Conservation (phyloP, 2,888 invertebrate species). For the Rhyacophila evoluta region DNA sequence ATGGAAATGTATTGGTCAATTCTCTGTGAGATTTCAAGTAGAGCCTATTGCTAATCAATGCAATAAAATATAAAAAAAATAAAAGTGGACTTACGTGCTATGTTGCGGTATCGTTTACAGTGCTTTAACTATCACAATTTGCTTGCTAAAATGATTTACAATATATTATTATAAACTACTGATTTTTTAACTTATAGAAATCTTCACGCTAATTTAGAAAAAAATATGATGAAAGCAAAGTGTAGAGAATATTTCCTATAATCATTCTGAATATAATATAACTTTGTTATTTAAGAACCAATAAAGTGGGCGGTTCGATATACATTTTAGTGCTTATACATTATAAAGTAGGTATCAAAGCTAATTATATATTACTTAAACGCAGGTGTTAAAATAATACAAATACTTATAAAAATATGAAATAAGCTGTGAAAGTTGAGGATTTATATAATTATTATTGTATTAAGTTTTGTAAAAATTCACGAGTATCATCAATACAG, state of each 20-base stretch:
- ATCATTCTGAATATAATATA: not conserved
- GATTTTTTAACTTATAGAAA: not conserved
- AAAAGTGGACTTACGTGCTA: not conserved
- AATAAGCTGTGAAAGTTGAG: not conserved
- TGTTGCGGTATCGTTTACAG: not conserved
- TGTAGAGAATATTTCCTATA: not conserved
- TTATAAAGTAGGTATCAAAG: not conserved
- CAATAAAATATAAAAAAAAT: too few species aligned
- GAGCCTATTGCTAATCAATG: not conserved
- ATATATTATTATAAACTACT: too few species aligned
- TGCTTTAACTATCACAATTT: too few species aligned
- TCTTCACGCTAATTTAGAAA: not conserved
- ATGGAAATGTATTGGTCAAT: not conserved
- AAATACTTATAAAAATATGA: not conserved
- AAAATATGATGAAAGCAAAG: not conserved
- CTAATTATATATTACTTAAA: constrained; percentile 1
- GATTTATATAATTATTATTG: constrained; percentile 1
- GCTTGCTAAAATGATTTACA: too few species aligned
- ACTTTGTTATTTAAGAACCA: not conserved
- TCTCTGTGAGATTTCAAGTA: not conserved
- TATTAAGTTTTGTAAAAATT: constrained; percentile 5
- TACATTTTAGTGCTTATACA: not conserved
- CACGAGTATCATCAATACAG: not conserved
- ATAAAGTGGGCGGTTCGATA: not conserved
- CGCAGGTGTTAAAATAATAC: not conserved